A percentile compares a stretch with the other conserved stretches of the same genome.
Conservation (phyloP, 2,888 invertebrate genomes). For the Tenthredo livida region DNA sequence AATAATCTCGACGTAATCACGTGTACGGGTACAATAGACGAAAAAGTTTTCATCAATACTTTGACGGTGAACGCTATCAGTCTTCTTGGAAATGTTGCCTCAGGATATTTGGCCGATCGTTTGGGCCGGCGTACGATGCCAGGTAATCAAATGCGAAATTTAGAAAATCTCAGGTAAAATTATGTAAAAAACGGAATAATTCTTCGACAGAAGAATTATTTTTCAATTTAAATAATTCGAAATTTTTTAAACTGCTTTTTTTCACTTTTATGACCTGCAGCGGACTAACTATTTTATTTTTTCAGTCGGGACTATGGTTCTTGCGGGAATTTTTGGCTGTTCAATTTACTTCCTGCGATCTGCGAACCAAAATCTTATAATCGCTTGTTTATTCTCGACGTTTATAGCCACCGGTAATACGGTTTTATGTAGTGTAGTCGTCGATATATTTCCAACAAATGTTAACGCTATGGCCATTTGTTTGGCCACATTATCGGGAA, state of each 20-base stretch:
- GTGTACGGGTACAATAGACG: constrained; percentile 82
- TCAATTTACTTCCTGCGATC: constrained; percentile 82
- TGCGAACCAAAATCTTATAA: constrained; percentile 81
- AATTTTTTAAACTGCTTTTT: too few species aligned
- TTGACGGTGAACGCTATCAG: constrained; percentile 85
- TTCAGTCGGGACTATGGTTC: constrained; percentile 76
- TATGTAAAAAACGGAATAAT: too few species aligned
- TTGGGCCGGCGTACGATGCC: constrained; percentile 74
- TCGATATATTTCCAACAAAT: constrained; percentile 77
- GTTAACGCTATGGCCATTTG: constrained; percentile 83
- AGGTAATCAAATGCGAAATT: constrained; percentile 62
- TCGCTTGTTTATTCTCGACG: constrained; percentile 80
- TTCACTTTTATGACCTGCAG: too few species aligned
- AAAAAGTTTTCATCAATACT: constrained; percentile 83
- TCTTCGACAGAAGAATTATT: neutral
- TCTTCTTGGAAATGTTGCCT: constrained; percentile 83
- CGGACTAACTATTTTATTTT: neutral
- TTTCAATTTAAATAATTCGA: too few species aligned
- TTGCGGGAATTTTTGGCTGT: constrained; percentile 81
- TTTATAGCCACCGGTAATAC: constrained; percentile 79
- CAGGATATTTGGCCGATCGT: constrained; percentile 81
- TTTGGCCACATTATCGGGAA: constrained; percentile 83
- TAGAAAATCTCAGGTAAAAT: too few species aligned
- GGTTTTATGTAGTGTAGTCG: constrained; percentile 73
- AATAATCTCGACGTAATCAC: constrained; percentile 50